These are phyloP conservation scores for Odiellus spinosus DNA, from an alignment of 2,888 invertebrate species.

Conservation along the genomic window DNA sequence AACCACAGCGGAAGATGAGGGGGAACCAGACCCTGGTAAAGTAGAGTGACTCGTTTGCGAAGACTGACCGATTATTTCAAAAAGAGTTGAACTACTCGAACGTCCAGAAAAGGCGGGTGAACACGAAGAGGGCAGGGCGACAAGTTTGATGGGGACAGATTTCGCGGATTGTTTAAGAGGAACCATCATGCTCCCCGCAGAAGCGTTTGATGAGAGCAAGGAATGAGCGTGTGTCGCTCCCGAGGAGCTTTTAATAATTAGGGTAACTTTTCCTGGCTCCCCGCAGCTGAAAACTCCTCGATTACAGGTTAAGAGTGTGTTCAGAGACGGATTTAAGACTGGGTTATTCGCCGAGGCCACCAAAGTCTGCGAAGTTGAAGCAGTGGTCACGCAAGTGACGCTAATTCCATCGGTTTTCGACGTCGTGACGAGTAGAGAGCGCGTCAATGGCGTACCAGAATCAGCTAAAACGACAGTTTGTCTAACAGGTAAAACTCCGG, in stretches of 20 bases:
- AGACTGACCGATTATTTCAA: slow-evolving; percentile 13
- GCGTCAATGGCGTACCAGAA: no score
- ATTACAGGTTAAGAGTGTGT: no score
- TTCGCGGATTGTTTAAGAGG: slow-evolving; percentile 20
- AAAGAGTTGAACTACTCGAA: slow-evolving; percentile 14
- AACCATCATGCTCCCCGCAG: slow-evolving; percentile 12
- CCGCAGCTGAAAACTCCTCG: no score
- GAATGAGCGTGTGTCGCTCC: not conserved
- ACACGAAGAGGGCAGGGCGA: slow-evolving; percentile 24
- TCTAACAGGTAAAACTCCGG: no score
- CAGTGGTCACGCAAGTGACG: no score
- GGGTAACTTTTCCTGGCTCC: slow-evolving; percentile 8
- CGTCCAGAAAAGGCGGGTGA: slow-evolving; percentile 14
- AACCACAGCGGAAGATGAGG: slow-evolving; percentile 8
- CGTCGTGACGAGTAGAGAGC: no score
- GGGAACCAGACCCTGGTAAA: slow-evolving; percentile 5
- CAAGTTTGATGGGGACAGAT: slow-evolving; percentile 28
- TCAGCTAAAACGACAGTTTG: no score
- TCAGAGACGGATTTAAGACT: no score
- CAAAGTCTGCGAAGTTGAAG: no score
- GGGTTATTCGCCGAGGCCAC: no score
- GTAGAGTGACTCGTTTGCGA: not conserved
- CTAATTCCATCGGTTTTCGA: no score
- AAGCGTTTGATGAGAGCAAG: slow-evolving; percentile 8
- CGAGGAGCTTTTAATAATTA: slow-evolving; percentile 4